Evolutionary conservation across 1,140 invertebrate genomes (phyloP).

Genomic region (Anastrepha obliqua): DNA sequence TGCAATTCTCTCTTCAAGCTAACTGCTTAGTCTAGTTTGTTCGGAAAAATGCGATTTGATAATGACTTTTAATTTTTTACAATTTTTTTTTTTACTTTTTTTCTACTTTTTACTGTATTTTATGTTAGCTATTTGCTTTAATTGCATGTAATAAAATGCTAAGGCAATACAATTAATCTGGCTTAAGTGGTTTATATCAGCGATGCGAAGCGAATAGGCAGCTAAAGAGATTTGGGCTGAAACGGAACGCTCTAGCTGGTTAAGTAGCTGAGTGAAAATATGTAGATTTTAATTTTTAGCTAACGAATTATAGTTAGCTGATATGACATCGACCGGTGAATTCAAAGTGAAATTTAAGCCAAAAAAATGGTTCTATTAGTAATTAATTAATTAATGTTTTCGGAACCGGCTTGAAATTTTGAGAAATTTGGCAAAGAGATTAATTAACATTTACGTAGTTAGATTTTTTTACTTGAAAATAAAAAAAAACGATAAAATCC

Average conservation of each 20-base stretch:
- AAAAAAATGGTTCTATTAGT: too few species aligned
- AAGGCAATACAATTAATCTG: constrained; percentile 43
- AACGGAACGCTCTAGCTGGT: neutral
- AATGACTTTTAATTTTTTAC: constrained; percentile 13
- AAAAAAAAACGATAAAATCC: too few species aligned
- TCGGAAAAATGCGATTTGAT: neutral
- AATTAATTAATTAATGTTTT: too few species aligned
- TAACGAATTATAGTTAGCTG: neutral
- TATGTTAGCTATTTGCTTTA: constrained; percentile 17
- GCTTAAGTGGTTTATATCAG: constrained; percentile 33
- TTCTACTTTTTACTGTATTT: neutral
- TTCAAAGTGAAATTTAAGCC: neutral
- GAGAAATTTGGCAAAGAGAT: too few species aligned
- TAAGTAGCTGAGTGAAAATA: neutral
- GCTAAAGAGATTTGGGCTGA: neutral
- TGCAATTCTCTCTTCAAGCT: constrained; percentile 3
- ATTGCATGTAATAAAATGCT: constrained; percentile 20
- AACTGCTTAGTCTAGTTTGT: neutral
- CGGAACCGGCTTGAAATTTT: too few species aligned
- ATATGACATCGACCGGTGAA: neutral
- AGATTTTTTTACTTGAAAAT: too few species aligned
- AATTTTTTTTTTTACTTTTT: neutral
- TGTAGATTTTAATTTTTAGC: neutral
- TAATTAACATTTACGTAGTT: too few species aligned
- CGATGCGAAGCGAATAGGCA: neutral